phyloP scores from a whole-genome alignment of 2,113 vertebrate genomes.

The Poeciliopsis occidentalis region DNA sequence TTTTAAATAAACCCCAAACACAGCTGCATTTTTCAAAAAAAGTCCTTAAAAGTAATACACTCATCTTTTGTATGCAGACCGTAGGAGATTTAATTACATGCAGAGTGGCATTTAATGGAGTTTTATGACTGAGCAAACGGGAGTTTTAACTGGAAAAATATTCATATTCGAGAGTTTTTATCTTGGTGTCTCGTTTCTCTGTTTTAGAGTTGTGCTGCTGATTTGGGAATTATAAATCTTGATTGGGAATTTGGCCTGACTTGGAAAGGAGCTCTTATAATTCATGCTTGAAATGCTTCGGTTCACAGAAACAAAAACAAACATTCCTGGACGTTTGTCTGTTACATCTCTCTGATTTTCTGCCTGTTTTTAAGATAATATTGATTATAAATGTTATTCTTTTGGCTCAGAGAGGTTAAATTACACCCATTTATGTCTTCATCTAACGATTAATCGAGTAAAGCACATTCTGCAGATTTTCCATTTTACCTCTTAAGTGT shows the following conservation, averaged over 20 bases:
- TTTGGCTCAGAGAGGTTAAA: background rate
- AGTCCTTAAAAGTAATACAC: background rate
- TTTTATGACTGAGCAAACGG: background rate
- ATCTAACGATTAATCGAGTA: no score
- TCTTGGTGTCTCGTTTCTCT: background rate
- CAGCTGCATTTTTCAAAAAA: background rate
- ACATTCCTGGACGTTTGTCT: no score
- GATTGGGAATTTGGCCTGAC: background rate
- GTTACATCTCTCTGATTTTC: no score
- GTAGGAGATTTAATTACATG: background rate
- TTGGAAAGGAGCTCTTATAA: background rate
- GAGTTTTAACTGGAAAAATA: background rate
- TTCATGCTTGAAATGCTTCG: background rate
- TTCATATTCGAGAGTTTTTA: background rate
- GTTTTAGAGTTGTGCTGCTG: background rate
- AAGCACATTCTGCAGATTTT: no score
- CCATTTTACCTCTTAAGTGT: no score
- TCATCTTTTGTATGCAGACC: background rate
- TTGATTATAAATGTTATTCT: background rate
- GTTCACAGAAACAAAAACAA: no score
- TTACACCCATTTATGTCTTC: background rate
- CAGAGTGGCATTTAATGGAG: background rate
- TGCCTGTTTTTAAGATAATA: no score
- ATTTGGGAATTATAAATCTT: background rate
- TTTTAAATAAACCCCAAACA: background rate